Evolutionary conservation across 2,888 invertebrate genomes (phyloP).

Genomic region (Limnephilus auricula): DNA sequence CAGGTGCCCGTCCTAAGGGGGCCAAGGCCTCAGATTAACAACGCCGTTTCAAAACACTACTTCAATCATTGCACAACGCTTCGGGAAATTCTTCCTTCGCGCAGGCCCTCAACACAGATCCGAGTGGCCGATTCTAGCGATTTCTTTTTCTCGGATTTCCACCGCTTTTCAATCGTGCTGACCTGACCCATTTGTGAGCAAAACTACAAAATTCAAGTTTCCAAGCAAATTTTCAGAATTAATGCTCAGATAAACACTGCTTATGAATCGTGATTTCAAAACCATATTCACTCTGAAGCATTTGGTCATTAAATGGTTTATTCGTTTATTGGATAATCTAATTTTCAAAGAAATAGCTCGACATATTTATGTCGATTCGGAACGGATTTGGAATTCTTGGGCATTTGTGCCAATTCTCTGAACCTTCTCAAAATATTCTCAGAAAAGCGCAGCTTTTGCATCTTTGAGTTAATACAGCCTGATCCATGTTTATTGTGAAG

Average conservation of each 20-base stretch:
- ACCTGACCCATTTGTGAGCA: not conserved
- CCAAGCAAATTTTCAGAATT: not conserved
- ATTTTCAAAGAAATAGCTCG: not conserved
- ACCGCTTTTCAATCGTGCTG: not conserved
- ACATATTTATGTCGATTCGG: not conserved
- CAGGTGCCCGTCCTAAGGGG: slow-evolving; percentile 52
- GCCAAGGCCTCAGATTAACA: slow-evolving; percentile 58
- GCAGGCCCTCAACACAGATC: slow-evolving; percentile 27
- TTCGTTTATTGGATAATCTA: not conserved
- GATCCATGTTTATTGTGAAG: no score
- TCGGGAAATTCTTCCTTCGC: slow-evolving; percentile 60
- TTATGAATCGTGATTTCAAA: not conserved
- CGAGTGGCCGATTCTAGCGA: not conserved
- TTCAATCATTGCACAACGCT: slow-evolving; percentile 60
- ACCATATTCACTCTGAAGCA: not conserved
- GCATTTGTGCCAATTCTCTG: no score
- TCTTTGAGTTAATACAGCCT: no score
- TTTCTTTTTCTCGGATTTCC: slow-evolving; percentile 20
- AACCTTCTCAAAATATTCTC: no score
- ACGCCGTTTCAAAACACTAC: slow-evolving; percentile 61
- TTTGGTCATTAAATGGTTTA: not conserved
- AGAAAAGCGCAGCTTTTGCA: no score
- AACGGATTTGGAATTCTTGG: not conserved
- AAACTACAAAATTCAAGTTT: not conserved
- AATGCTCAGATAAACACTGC: not conserved